Base-by-base conservation (phyloP, 2,113 vertebrate species). In the Scalopus aquaticus region DNA sequence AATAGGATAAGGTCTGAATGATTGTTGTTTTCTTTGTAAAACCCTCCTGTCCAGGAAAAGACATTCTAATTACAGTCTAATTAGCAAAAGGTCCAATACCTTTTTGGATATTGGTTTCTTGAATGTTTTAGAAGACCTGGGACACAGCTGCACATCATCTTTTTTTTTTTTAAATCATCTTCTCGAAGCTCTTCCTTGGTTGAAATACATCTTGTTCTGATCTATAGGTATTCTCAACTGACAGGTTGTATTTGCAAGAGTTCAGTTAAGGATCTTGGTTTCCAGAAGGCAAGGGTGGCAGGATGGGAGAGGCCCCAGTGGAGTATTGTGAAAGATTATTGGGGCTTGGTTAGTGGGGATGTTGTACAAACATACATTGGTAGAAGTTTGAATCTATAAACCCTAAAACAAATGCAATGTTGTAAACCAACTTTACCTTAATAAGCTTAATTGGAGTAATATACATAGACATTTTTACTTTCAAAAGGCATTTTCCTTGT, bases 91-190 rank as follows among this genome's bases (percentile, higher is more conserved):
- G 16, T 26, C 22, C 2, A 19, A 8, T n/a, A 77, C 9, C 11
- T 69, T 85, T 88, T 60, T 42, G 13, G 35, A 54, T 54, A 17
- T 1, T 24, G 30, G 2, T 65, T 54, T 74, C 49, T 51, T 73
- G 19, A 9, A 54, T 30, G 79, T 56, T 56, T 60, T 90, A 49
- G 26, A 67, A 30, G 19, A 64, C 2, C 1, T 56, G 35, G 30
- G 7, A 22, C 24, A 76, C 3, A 70, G 26, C 2, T 58, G 6
- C 0, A 79, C 11, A 44, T 1, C 3, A 13, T 22, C 1, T 51
- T 11, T 83, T 54, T 54, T 54, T 54, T 83, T 54, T 54, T 54
- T 54, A 17, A 19, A 19, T 54, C 51, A 54, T 19, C 4, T 19
- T 54, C 51, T 54, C 51, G 19, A 54, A 54, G 17, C 15, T 54